Evolutionary conservation across 2,797 vertebrate genomes (phyloP).

Genomic region (Cottoperca gobio): DNA sequence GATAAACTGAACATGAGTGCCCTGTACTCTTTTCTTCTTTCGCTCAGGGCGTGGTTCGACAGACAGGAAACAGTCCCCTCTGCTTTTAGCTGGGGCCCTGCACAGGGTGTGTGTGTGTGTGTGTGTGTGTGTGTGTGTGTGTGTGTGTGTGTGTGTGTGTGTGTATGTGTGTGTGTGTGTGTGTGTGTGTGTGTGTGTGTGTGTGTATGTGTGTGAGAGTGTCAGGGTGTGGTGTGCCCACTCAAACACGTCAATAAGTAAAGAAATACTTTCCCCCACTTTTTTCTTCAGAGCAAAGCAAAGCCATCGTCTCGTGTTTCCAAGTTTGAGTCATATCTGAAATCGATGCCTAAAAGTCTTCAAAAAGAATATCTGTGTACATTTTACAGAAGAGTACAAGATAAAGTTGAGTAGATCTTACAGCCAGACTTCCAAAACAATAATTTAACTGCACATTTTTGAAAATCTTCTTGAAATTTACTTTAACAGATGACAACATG

Average conservation of each 20-base stretch:
- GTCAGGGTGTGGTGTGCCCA: slow-evolving; percentile 47
- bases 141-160: slow-evolving; percentile 36
- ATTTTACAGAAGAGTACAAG: background rate
- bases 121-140: slow-evolving; percentile 41
- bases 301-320: slow-evolving; percentile 33
- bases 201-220: slow-evolving; percentile 34
- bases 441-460: background rate
- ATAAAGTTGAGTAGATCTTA: background rate
- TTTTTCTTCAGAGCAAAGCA: slow-evolving; percentile 31
- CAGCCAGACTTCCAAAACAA: background rate
- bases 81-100: slow-evolving; percentile 80
- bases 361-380: slow-evolving; percentile 12
- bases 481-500: background rate
- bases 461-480: background rate
- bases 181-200: slow-evolving; percentile 37
- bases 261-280: slow-evolving; percentile 44
- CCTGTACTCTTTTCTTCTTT: slow-evolving; percentile 56
- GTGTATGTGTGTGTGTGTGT: slow-evolving; percentile 37
- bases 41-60: slow-evolving; percentile 71
- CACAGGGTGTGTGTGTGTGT: slow-evolving; percentile 40
- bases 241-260: slow-evolving; percentile 61
- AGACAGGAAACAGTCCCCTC: slow-evolving; percentile 80
- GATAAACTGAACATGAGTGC: slow-evolving; percentile 58
- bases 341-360: background rate
- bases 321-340: slow-evolving; percentile 41